These are phyloP conservation scores for Chaetops frenatus DNA, from an alignment of 2,113 vertebrate genomes.

Conservation along the genomic window DNA sequence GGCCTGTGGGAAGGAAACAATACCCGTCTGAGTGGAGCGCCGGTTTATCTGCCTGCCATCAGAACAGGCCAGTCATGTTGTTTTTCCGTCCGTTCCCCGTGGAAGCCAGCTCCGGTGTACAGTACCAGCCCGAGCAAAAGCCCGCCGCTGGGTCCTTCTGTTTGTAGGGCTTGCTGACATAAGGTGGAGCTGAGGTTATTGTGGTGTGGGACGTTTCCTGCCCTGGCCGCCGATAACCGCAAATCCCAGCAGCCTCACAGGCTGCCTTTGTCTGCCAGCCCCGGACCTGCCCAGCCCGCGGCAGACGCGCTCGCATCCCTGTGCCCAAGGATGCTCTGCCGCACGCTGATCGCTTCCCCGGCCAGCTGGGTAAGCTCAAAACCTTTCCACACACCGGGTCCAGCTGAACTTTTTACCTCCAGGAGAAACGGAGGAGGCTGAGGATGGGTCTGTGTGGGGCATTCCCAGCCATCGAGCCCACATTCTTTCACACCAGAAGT, in stretches of 20 bases:
- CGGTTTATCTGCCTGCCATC: conserved; percentile 69
- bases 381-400: background rate
- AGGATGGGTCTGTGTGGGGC: background rate
- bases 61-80: conserved; percentile 51
- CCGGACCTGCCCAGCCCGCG: background rate
- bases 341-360: accelerated
- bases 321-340: background rate
- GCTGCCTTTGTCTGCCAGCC: conserved; percentile 23
- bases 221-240: conserved; percentile 63
- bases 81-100: conserved; percentile 61
- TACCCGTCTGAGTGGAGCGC: conserved; percentile 37
- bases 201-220: conserved; percentile 58
- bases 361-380: accelerated
- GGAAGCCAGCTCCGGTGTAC: conserved; percentile 69
- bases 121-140: conserved; percentile 83
- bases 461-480: background rate
- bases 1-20: conserved; percentile 62
- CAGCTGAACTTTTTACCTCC: background rate
- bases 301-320: background rate
- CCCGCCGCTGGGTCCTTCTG: conserved; percentile 57
- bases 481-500: background rate
- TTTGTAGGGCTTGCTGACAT: conserved; percentile 87
- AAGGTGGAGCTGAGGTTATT: conserved; percentile 78
- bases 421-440: background rate
- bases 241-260: conserved; percentile 52